Percentiles rank a stretch among this genome's conserved stretches.
Conservation (phyloP, 1,140 invertebrate genomes). For the Tribolium castaneum region DNA sequence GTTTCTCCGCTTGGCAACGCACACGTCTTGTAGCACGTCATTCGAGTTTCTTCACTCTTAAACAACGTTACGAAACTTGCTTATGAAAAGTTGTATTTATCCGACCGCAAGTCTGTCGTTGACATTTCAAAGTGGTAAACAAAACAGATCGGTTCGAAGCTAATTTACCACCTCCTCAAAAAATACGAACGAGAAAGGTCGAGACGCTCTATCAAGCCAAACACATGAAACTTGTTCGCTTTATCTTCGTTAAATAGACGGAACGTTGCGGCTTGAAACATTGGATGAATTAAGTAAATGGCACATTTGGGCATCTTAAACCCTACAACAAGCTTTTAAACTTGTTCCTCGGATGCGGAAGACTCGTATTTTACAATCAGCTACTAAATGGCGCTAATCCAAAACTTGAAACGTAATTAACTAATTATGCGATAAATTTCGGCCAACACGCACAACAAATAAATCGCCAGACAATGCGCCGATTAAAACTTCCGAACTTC, state of each 20-base stretch:
- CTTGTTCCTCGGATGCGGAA: slow-evolving; percentile 39
- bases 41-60: too few species aligned
- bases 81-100: slow-evolving; percentile 3
- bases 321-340: slow-evolving; percentile 50
- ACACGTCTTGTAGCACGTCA: background rate
- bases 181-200: background rate
- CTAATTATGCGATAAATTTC: slow-evolving; percentile 28
- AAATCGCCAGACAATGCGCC: background rate
- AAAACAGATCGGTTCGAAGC: slow-evolving; percentile 38
- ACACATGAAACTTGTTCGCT: slow-evolving; percentile 38
- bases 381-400: slow-evolving; percentile 21
- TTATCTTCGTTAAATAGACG: slow-evolving; percentile 55
- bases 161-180: slow-evolving; percentile 24
- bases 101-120: slow-evolving; percentile 1
- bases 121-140: slow-evolving; percentile 39
- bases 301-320: slow-evolving; percentile 55
- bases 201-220: slow-evolving; percentile 20
- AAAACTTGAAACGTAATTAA: slow-evolving; percentile 25
- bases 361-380: slow-evolving; percentile 42
- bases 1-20: background rate
- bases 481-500: background rate
- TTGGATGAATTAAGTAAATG: slow-evolving; percentile 59
- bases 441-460: background rate
- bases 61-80: too few species aligned
- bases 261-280: slow-evolving; percentile 52